These are phyloP conservation scores for Sceloporus tristichus DNA, from an alignment of 2,113 vertebrate genomes.

Conservation along the genomic window DNA sequence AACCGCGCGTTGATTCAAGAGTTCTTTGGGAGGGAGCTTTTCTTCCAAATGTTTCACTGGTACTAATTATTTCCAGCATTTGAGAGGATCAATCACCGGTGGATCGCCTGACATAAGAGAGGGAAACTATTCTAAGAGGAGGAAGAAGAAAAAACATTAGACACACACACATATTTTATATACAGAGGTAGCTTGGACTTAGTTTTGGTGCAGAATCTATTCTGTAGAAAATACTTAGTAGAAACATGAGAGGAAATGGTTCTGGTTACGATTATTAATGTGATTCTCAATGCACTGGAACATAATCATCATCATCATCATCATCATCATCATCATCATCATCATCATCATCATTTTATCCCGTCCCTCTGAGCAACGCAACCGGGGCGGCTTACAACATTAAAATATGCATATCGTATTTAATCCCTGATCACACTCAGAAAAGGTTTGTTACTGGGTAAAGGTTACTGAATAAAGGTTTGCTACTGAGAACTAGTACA, in stretches of 20 bases:
- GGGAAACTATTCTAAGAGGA: not conserved
- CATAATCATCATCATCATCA: too few species aligned
- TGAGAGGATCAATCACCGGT: not conserved
- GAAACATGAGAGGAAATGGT: constrained; percentile 48
- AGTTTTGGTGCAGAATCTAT: not conserved
- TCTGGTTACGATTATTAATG: constrained; percentile 33
- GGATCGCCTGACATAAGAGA: not conserved
- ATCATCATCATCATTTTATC: too few species aligned
- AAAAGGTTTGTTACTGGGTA: too few species aligned
- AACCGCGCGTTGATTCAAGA: constrained; percentile 13
- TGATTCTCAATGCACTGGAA: not conserved
- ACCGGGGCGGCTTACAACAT: too few species aligned
- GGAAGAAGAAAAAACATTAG: rapidly evolving
- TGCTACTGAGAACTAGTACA: not conserved
- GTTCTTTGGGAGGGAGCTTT: constrained; percentile 2
- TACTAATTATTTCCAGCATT: constrained; percentile 24
- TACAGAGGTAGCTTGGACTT: rapidly evolving
- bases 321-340: too few species aligned
- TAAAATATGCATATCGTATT: not conserved
- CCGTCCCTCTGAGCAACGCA: too few species aligned
- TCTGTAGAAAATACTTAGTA: constrained; percentile 31
- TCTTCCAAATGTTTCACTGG: constrained; percentile 36
- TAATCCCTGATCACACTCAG: constrained; percentile 45
- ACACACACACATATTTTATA: not conserved
- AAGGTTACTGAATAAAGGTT: not conserved